Base-by-base conservation (phyloP, 2,113 vertebrate genomes). In the Oreochromis niloticus region DNA sequence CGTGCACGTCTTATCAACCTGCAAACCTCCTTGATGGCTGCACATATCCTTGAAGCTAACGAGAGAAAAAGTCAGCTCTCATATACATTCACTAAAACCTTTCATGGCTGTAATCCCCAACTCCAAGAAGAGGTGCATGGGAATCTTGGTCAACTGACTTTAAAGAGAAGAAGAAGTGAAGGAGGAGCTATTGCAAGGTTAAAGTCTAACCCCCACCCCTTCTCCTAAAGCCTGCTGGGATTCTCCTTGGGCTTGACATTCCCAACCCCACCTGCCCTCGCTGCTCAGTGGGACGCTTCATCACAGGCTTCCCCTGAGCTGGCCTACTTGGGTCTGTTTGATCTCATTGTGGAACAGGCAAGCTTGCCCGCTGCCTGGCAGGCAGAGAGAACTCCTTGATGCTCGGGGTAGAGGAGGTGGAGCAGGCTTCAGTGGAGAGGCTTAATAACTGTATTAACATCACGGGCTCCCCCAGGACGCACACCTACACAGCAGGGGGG, bases 391-490 rank as follows among this genome's bases (percentile, higher is more conserved):
- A 92, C 89, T 92, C 92, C 94, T 95, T 96, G 94, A 95, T 94
- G 91, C 93, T 61, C 81, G 84, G 91, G 92, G 93, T 88, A 94
- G 91, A 56, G 87, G 91, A 94, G 95, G 93, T 95, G 92, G 94
- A 94, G 93, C 89, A 87, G 87, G 88, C 92, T 94, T 95, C 92
- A 90, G 90, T 93, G 88, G 93, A 93, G 96, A 95, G 96, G 92
- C 96, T 95, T 96, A 95, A 94, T 95, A 94, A 95, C 93, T 94
- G 93, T 92, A 95, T 96, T 96, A 96, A 95, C 94, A 93, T 92
- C 59, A 84, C 81, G 41, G 82, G 87, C 78, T 95, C 94, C 95
- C 94, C 66, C 50, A 89, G 93, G 96, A 94, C 56, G 27, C 80
- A 83, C 90, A 90, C 95, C 91, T 92, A 93, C 92, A 81, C 85